Conservation (phyloP, 2,797 vertebrate species). For the Oreochromis mossambicus region DNA sequence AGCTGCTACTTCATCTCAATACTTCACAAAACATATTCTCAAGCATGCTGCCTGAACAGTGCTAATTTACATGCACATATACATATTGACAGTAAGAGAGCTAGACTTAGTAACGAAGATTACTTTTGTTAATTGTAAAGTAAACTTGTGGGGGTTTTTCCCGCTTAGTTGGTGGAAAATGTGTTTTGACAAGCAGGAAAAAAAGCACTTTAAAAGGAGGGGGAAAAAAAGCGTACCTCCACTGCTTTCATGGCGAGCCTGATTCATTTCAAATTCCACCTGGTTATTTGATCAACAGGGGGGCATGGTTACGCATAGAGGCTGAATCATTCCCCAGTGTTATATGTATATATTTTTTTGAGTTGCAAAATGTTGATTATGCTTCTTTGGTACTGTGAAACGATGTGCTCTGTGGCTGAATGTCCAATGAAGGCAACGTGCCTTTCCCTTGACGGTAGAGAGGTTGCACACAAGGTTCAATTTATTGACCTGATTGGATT, state of each 20-base stretch:
- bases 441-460: constrained; percentile 2
- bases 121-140: constrained; percentile 19
- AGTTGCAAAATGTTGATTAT: constrained; percentile 15
- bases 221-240: neutral
- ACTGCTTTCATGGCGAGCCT: neutral
- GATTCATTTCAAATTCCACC: constrained; percentile 7
- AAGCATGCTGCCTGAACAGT: constrained; percentile 46
- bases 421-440: constrained; percentile 2
- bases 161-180: constrained; percentile 18
- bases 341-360: constrained; percentile 7
- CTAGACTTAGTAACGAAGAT: constrained; percentile 19
- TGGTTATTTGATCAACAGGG: constrained; percentile 2
- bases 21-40: neutral
- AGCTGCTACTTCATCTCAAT: constrained; percentile 19
- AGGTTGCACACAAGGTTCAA: constrained; percentile 14
- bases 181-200: constrained; percentile 21
- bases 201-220: constrained; percentile 43
- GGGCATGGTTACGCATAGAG: constrained; percentile 1
- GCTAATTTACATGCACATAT: constrained; percentile 16
- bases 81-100: constrained; percentile 1
- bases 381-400: constrained; percentile 45
- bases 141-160: neutral
- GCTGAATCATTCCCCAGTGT: constrained; percentile 36
- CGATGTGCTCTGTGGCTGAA: constrained; percentile 10
- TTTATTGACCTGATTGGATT: constrained; percentile 1